phyloP scores from a whole-genome alignment of 2,888 invertebrate species.

The Seira ritae region DNA sequence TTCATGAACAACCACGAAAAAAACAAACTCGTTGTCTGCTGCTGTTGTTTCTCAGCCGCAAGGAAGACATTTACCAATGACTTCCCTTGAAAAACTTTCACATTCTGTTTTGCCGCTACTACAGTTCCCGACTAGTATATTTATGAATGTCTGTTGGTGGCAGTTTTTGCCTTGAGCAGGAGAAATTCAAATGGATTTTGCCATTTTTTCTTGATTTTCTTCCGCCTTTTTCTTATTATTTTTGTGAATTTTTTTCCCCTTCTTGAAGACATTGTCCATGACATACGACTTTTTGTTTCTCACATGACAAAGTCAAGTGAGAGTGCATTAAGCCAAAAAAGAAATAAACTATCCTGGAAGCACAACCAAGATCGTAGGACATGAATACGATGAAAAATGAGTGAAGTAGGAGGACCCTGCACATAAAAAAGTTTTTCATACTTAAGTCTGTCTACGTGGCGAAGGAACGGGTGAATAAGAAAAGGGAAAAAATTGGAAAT shows the following conservation, averaged over 20 bases:
- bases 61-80: background rate
- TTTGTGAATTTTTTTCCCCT: background rate
- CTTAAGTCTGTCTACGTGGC: background rate
- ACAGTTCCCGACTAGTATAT: constrained; percentile 18
- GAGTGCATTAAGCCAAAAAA: constrained; percentile 54
- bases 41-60: background rate
- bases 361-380: background rate
- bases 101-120: background rate
- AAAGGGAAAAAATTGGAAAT: constrained; percentile 27
- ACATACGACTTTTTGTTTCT: constrained; percentile 61
- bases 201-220: background rate
- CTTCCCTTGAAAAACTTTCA: background rate
- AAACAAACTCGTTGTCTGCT: background rate
- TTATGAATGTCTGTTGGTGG: constrained; percentile 56
- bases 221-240: background rate
- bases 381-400: constrained; percentile 14
- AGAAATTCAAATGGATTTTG: constrained; percentile 49
- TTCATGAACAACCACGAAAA: background rate
- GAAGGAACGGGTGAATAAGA: too few species aligned
- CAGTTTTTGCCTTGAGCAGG: constrained; percentile 32
- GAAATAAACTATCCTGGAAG: background rate
- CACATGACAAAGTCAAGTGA: constrained; percentile 60
- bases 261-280: constrained; percentile 42
- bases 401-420: constrained; percentile 14
- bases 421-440: constrained; percentile 15